phyloP scores from a whole-genome alignment of 2,888 invertebrate species.

The Gnatocerus cornutus region DNA sequence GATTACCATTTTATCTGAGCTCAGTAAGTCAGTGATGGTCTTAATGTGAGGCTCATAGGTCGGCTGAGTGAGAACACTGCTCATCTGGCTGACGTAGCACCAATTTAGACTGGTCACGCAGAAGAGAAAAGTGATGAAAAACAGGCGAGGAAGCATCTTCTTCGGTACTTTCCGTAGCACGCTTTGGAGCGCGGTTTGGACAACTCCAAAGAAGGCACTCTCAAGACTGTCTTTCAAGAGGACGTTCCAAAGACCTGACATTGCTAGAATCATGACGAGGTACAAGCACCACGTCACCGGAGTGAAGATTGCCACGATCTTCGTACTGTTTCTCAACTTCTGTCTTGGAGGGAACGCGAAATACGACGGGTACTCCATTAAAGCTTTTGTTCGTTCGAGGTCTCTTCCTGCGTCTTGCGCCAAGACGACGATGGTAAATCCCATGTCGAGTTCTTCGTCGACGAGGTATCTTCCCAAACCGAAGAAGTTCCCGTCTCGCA shows the following conservation, averaged over 20 bases:
- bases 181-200: background rate
- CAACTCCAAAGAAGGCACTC: background rate
- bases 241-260: background rate
- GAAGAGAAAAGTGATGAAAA: background rate
- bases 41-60: background rate
- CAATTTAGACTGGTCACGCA: slow-evolving; percentile 3
- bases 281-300: background rate
- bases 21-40: background rate
- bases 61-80: background rate
- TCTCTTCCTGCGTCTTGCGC: background rate
- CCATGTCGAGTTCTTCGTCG: too few relatives aligned
- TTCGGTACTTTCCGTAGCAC: background rate
- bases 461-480: too few relatives aligned
- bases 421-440: too few relatives aligned
- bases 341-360: slow-evolving; percentile 3
- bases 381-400: background rate
- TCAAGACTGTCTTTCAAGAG: background rate
- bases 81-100: slow-evolving; percentile 3
- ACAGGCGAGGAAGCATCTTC: background rate
- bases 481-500: too few relatives aligned
- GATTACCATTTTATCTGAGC: background rate
- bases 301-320: background rate
- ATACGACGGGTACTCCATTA: background rate
- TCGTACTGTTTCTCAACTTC: background rate
- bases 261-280: background rate